These are phyloP conservation scores for Yponomeuta evonymella DNA, from an alignment of 2,888 invertebrate species.

Conservation along the genomic window DNA sequence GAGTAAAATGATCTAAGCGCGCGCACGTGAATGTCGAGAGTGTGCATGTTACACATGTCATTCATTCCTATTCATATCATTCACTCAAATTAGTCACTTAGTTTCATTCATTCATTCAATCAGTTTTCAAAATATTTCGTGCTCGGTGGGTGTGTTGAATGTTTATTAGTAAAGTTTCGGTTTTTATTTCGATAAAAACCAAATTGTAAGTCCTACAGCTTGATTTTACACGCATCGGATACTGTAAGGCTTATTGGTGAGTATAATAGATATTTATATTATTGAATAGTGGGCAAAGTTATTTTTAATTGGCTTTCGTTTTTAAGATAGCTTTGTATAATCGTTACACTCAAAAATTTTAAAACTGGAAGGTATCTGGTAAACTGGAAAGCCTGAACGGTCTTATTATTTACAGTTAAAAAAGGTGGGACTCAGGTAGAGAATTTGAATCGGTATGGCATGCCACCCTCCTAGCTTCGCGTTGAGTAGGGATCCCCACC, in stretches of 20 bases:
- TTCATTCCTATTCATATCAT: not conserved
- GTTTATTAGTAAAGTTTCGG: constrained; percentile 1
- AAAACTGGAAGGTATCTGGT: not conserved
- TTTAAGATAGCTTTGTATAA: not conserved
- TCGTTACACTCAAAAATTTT: not conserved
- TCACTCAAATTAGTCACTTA: not conserved
- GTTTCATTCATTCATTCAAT: constrained; percentile 5
- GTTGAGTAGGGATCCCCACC: constrained; percentile 68
- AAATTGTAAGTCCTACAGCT: not conserved
- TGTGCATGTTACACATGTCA: no score
- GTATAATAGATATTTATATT: not conserved
- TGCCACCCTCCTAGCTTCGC: constrained; percentile 47
- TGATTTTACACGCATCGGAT: not conserved
- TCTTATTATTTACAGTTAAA: constrained; percentile 25
- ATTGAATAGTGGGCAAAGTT: not conserved
- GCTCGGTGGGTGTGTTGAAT: not conserved
- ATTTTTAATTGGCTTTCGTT: not conserved
- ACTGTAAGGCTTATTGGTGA: not conserved
- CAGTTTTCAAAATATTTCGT: not conserved
- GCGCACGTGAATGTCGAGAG: no score
- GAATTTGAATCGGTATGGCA: constrained; percentile 48
- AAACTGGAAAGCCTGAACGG: not conserved
- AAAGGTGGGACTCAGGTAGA: constrained; percentile 44
- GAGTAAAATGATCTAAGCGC: no score
- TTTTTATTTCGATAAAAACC: constrained; percentile 8